Evolutionary conservation across 2,797 vertebrate species (phyloP).

Genomic region (Ficedula albicollis): DNA sequence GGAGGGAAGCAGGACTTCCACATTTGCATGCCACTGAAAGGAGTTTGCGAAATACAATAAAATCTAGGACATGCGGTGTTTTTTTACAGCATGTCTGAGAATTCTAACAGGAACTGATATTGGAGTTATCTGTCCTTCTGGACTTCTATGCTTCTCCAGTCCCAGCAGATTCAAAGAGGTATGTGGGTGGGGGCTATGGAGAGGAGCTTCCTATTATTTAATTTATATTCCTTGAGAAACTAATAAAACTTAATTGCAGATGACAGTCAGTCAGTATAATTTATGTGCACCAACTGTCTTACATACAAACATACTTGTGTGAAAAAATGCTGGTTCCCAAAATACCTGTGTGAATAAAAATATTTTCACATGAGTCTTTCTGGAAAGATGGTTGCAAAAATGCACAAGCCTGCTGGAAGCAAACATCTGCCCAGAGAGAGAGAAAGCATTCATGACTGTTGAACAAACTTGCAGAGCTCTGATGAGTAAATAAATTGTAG

Average conservation of each 20-base stretch:
- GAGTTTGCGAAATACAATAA: not conserved
- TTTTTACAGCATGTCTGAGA: not conserved
- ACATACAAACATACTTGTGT: not conserved
- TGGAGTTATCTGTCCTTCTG: not conserved
- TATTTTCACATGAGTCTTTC: not conserved
- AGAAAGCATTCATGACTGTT: not conserved
- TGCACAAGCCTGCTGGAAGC: not conserved
- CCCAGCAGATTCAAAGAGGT: not conserved
- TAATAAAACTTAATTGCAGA: not conserved
- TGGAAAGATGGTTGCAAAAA: not conserved
- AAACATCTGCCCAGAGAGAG: not conserved
- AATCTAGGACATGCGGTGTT: not conserved
- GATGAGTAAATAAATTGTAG: not conserved
- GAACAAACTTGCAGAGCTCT: not conserved
- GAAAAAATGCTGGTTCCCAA: not conserved
- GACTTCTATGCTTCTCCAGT: not conserved
- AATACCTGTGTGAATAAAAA: not conserved
- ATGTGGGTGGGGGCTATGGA: not conserved
- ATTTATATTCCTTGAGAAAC: not conserved
- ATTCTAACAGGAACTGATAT: not conserved
- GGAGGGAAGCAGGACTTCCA: slow-evolving; percentile 33
- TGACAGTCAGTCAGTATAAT: not conserved
- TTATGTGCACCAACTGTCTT: not conserved
- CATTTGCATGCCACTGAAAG: not conserved
- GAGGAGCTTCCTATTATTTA: not conserved